Conservation (phyloP, 2,888 invertebrate species). For the Agrotis ipsilon region DNA sequence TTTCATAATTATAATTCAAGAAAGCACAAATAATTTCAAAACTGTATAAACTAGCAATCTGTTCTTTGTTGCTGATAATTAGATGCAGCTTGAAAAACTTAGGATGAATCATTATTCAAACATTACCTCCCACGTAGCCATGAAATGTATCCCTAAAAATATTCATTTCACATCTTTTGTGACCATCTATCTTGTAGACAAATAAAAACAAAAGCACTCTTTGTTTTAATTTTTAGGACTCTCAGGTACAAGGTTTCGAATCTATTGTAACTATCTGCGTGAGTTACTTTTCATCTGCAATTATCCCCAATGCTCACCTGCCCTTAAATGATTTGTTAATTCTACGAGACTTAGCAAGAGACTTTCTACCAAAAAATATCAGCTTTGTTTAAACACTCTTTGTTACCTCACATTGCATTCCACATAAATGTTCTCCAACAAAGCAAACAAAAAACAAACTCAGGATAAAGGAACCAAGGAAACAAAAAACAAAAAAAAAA, state of each 20-base stretch:
- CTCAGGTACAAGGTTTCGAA: slow-evolving; percentile 76
- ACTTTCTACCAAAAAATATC: slow-evolving; percentile 69
- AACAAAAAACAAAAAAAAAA: slow-evolving; percentile 85
- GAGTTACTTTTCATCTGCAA: slow-evolving; percentile 66
- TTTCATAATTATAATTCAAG: slow-evolving; percentile 37
- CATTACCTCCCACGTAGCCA: slow-evolving; percentile 79
- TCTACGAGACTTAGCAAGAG: slow-evolving; percentile 73
- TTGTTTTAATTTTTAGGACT: slow-evolving; percentile 77
- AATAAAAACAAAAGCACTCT: slow-evolving; percentile 74
- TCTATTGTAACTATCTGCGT: slow-evolving; percentile 69
- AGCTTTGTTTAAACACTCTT: slow-evolving; percentile 69
- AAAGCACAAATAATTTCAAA: slow-evolving; percentile 10
- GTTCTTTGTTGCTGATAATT: slow-evolving; percentile 66
- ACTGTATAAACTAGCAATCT: slow-evolving; percentile 79
- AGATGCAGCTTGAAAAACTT: slow-evolving; percentile 52
- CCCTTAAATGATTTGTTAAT: slow-evolving; percentile 74
- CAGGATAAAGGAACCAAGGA: slow-evolving; percentile 86
- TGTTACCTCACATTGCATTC: slow-evolving; percentile 72
- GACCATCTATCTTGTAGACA: slow-evolving; percentile 63
- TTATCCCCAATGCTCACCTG: slow-evolving; percentile 78
- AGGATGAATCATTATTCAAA: slow-evolving; percentile 22
- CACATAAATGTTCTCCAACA: slow-evolving; percentile 71
- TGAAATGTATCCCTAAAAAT: slow-evolving; percentile 35
- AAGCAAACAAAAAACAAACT: slow-evolving; percentile 78
- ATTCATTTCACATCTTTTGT: slow-evolving; percentile 61